A percentile compares a stretch with the other conserved stretches of the same genome.
Evolutionary conservation across 2,113 vertebrate species (phyloP).

Genomic region (Thermophis baileyi): DNA sequence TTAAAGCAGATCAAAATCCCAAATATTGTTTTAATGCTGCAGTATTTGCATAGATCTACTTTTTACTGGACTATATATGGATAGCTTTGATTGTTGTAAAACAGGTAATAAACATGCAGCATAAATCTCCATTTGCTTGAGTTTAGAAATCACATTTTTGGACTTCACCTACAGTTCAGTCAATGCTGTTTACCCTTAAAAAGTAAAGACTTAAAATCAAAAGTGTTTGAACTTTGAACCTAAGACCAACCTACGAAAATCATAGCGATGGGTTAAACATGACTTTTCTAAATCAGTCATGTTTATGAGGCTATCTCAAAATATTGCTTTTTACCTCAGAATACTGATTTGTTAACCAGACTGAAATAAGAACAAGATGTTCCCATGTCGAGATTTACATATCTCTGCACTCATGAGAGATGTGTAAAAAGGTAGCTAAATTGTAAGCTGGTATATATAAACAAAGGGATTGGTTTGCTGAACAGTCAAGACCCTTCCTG

Average conservation of each 20-base stretch:
- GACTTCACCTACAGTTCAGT: background rate
- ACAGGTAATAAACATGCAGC: background rate
- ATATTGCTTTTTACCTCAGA: background rate
- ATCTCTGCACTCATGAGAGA: rapidly evolving
- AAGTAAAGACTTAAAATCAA: background rate
- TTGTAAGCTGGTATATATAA: background rate
- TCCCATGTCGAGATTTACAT: background rate
- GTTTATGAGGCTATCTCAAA: background rate
- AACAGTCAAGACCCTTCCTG: background rate
- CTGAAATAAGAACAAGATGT: background rate
- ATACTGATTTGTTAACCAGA: background rate
- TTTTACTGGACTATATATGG: background rate
- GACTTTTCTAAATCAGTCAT: background rate
- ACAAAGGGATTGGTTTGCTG: rapidly evolving
- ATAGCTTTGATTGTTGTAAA: background rate
- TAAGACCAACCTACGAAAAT: background rate
- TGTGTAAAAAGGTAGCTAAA: background rate
- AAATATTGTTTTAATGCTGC: background rate
- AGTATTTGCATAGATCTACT: background rate
- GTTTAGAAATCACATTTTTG: background rate
- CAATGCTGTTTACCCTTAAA: rapidly evolving
- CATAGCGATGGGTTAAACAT: background rate
- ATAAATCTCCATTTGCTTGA: background rate
- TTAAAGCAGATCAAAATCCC: background rate
- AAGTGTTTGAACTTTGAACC: background rate